phyloP scores from a whole-genome alignment of 2,113 vertebrate genomes.

The Rhagologus leucostigma region DNA sequence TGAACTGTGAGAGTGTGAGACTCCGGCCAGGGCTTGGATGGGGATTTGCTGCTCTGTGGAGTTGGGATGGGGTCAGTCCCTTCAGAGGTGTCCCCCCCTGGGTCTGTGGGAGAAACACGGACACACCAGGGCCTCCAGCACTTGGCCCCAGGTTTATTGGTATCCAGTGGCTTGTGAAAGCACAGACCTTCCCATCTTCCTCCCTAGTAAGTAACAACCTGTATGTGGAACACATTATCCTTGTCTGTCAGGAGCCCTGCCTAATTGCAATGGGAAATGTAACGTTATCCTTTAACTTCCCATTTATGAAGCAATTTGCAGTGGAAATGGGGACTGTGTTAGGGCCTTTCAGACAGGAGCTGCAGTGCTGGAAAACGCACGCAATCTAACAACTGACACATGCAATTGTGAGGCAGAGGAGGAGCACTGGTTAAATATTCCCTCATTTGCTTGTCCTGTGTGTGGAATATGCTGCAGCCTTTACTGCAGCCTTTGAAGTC shows the following conservation, averaged over 20 bases:
- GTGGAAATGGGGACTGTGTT: background rate
- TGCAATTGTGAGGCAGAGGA: conserved; percentile 66
- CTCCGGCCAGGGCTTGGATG: background rate
- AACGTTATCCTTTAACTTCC: conserved; percentile 43
- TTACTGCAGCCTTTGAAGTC: conserved; percentile 28
- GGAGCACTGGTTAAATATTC: conserved; percentile 41
- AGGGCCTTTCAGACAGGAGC: conserved; percentile 39
- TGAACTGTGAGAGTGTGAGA: background rate
- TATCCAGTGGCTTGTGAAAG: background rate
- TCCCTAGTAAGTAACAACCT: conserved; percentile 5
- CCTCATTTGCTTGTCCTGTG: background rate
- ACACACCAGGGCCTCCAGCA: background rate
- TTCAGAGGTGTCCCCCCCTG: background rate
- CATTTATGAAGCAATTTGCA: conserved; percentile 60
- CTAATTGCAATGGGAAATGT: conserved; percentile 26
- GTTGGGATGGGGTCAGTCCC: background rate
- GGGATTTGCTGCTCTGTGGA: background rate
- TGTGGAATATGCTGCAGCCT: conserved; percentile 23
- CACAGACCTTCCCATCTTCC: background rate
- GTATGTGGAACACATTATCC: background rate
- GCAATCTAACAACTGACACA: conserved; percentile 74
- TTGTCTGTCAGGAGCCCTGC: conserved; percentile 4
- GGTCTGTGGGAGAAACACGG: background rate
- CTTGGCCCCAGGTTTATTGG: background rate
- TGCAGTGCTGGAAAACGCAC: conserved; percentile 59